phyloP scores from a whole-genome alignment of 2,113 vertebrate genomes.

The Gorsachius goisagi region DNA sequence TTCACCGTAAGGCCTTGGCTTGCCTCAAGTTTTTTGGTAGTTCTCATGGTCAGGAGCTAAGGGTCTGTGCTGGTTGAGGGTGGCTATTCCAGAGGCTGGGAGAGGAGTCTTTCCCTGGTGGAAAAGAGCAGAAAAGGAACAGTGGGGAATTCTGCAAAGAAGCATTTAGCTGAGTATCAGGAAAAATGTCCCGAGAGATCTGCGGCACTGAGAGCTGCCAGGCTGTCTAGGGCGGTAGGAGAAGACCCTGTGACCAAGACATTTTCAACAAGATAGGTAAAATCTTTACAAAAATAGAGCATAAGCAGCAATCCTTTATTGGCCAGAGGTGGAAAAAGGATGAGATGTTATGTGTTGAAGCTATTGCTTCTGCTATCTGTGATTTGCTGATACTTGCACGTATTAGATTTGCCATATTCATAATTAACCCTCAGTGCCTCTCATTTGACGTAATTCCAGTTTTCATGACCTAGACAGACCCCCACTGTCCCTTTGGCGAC shows the following conservation, averaged over 20 bases:
- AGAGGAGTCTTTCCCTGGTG: not conserved
- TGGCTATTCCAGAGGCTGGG: not conserved
- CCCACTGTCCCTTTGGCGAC: not conserved
- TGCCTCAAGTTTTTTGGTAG: not conserved
- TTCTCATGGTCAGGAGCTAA: not conserved
- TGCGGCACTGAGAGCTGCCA: not conserved
- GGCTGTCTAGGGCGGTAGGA: not conserved
- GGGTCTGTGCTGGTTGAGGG: not conserved
- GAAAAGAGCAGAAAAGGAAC: not conserved
- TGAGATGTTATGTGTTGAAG: not conserved
- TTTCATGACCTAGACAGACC: not conserved
- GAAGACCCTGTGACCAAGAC: not conserved
- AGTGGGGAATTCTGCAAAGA: not conserved
- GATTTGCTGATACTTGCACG: not conserved
- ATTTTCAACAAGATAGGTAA: not conserved
- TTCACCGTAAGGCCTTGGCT: not conserved
- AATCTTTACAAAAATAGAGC: not conserved
- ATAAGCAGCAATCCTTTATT: not conserved
- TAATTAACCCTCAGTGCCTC: conserved; percentile 30
- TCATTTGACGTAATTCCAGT: conserved; percentile 7
- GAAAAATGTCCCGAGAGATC: not conserved
- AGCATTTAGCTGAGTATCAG: not conserved
- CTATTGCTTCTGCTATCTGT: not conserved
- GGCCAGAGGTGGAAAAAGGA: not conserved
- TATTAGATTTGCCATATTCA: not conserved